Percentiles rank a stretch among this genome's conserved stretches.
These are phyloP conservation scores for Oxytorus armatus DNA, from an alignment of 2,888 invertebrate species.

Conservation along the genomic window DNA sequence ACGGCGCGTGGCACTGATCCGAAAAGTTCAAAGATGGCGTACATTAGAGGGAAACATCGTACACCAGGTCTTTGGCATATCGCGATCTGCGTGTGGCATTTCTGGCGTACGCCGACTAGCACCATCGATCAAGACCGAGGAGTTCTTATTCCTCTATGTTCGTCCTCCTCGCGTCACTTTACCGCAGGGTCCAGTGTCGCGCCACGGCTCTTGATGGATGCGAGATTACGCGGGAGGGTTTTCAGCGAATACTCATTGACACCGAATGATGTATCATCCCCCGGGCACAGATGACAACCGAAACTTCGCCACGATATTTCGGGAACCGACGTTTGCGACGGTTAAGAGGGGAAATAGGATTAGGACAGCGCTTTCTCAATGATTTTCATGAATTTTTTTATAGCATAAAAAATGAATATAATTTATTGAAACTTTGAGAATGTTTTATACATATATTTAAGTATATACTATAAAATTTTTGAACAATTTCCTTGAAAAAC, in stretches of 20 bases:
- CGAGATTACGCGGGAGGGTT: constrained; percentile 80
- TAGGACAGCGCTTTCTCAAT: too few relatives aligned
- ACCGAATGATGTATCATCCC: constrained; percentile 79
- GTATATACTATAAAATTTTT: too few relatives aligned
- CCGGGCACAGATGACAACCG: constrained; percentile 16
- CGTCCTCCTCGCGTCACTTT: constrained; percentile 60
- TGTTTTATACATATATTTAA: too few relatives aligned
- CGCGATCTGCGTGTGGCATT: constrained; percentile 43
- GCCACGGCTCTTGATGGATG: constrained; percentile 82
- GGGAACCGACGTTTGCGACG: constrained; percentile 13
- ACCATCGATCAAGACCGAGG: constrained; percentile 80
- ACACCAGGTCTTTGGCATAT: too few relatives aligned
- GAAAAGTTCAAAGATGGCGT: too few relatives aligned
- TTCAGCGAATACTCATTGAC: constrained; percentile 79
- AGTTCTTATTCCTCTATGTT: constrained; percentile 71
- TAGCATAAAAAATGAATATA: too few relatives aligned
- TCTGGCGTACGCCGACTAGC: constrained; percentile 24
- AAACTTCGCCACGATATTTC: constrained; percentile 8
- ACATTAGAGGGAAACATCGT: too few relatives aligned
- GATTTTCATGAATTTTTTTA: too few relatives aligned
- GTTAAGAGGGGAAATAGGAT: too few relatives aligned
- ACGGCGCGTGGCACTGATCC: too few relatives aligned
- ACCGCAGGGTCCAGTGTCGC: constrained; percentile 66
- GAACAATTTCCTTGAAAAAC: too few relatives aligned
- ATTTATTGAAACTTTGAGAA: too few relatives aligned